A percentile compares a stretch with the other conserved stretches of the same genome.
Conservation (phyloP, 2,113 vertebrate species). For the Fregetta grallaria region DNA sequence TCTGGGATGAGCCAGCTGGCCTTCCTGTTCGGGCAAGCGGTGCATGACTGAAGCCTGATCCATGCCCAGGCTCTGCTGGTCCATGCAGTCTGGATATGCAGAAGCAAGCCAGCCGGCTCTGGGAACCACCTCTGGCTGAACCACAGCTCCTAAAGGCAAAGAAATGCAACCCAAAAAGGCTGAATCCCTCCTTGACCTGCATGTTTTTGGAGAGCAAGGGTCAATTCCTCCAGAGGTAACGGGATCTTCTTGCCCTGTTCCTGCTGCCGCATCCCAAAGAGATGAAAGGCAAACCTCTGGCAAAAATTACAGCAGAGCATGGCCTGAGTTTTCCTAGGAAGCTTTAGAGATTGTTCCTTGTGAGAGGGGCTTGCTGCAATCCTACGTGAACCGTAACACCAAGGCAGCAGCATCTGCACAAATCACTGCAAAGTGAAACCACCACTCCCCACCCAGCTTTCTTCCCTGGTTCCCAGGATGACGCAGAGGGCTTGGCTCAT, state of each 20-base stretch:
- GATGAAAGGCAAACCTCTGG: slow-evolving; percentile 18
- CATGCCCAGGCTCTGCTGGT: not conserved
- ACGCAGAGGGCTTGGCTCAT: not conserved
- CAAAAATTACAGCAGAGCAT: not conserved
- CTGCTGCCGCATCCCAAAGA: not conserved
- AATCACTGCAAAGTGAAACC: not conserved
- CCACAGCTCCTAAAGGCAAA: not conserved
- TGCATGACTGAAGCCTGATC: not conserved
- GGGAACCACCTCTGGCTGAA: fast-evolving
- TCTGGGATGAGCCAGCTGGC: not conserved
- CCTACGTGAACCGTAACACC: not conserved
- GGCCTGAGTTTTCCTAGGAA: not conserved
- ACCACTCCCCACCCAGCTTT: not conserved
- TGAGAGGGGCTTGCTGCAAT: not conserved
- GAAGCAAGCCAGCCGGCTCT: not conserved
- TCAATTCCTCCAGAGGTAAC: not conserved
- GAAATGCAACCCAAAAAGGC: not conserved
- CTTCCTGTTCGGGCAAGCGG: not conserved
- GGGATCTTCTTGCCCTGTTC: not conserved
- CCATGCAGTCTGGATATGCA: not conserved
- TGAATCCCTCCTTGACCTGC: not conserved
- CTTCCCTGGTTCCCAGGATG: not conserved
- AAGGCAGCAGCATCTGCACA: not conserved
- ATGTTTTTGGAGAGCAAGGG: not conserved
- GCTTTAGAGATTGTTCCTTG: not conserved